Evolutionary conservation across 2,888 invertebrate genomes (phyloP).

Genomic region (Urechis unicinctus): DNA sequence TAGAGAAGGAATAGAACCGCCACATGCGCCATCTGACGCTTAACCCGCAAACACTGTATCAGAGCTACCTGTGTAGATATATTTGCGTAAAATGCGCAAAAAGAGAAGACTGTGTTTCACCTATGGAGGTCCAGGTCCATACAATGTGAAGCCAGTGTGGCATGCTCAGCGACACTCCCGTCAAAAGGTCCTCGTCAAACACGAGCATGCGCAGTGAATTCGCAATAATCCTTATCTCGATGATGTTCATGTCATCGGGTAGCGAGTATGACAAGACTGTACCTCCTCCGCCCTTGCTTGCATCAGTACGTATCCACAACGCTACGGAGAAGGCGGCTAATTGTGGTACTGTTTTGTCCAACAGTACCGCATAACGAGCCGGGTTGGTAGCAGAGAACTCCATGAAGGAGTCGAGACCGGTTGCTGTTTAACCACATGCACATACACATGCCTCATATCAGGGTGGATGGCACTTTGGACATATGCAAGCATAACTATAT

Average conservation of each 20-base stretch:
- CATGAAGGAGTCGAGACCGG: slow-evolving; percentile 19
- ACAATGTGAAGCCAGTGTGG: slow-evolving; percentile 38
- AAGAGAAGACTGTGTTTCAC: slow-evolving; percentile 33
- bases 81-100: no score
- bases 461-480: no score
- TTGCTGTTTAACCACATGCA: no score
- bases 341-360: slow-evolving; percentile 41
- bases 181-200: slow-evolving; percentile 23
- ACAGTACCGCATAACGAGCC: slow-evolving; percentile 29
- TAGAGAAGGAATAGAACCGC: no score
- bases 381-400: slow-evolving; percentile 16
- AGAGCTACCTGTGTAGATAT: no score
- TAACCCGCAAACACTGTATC: no score
- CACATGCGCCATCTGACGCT: no score
- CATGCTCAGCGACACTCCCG: slow-evolving; percentile 25
- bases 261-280: slow-evolving; percentile 20
- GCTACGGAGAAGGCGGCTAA: slow-evolving; percentile 40
- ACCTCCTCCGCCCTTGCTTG: slow-evolving; percentile 19
- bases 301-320: slow-evolving; percentile 38
- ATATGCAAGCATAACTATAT: no score
- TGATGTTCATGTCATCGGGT: slow-evolving; percentile 22
- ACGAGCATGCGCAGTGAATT: slow-evolving; percentile 30
- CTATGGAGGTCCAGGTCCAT: slow-evolving; percentile 38
- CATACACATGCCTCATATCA: no score
- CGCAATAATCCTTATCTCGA: slow-evolving; percentile 34